Conservation (phyloP, 2,888 invertebrate species). For the Orthosia cruda region DNA sequence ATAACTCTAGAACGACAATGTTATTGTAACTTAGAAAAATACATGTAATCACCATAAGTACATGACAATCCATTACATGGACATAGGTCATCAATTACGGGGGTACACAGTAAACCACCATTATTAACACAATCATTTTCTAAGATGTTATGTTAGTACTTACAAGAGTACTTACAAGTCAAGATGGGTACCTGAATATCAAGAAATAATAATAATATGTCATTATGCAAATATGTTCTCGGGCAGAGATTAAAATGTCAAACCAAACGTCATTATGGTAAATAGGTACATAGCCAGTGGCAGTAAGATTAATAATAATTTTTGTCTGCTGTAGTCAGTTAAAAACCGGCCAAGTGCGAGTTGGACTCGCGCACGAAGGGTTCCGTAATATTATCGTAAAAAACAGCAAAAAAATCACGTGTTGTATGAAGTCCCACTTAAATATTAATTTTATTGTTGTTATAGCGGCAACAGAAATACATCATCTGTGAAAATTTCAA, state of each 20-base stretch:
- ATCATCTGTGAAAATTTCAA: no score
- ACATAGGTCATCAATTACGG: constrained; percentile 59
- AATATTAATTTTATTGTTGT: no score
- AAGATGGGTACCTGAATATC: constrained; percentile 32
- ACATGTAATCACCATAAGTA: constrained; percentile 46
- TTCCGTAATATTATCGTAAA: no score
- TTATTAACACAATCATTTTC: constrained; percentile 68
- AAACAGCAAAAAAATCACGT: no score
- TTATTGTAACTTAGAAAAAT: constrained; percentile 52
- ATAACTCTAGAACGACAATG: constrained; percentile 24
- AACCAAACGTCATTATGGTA: constrained; percentile 32
- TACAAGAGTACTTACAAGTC: constrained; percentile 1
- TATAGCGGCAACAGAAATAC: no score
- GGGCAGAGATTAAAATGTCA: constrained; percentile 33
- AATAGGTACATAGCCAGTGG: background rate
- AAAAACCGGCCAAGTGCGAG: no score
- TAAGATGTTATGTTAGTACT: constrained; percentile 55
- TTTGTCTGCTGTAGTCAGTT: no score
- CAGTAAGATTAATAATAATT: constrained; percentile 3
- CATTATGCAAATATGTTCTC: constrained; percentile 47
- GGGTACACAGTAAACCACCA: constrained; percentile 47
- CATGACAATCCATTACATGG: constrained; percentile 50
- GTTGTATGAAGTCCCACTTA: no score
- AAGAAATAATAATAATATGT: constrained; percentile 49
- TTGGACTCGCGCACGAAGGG: no score